Percentiles rank a stretch among this genome's conserved stretches.
Evolutionary conservation across 2,797 vertebrate genomes (phyloP).

Genomic region (Perodicticus potto): DNA sequence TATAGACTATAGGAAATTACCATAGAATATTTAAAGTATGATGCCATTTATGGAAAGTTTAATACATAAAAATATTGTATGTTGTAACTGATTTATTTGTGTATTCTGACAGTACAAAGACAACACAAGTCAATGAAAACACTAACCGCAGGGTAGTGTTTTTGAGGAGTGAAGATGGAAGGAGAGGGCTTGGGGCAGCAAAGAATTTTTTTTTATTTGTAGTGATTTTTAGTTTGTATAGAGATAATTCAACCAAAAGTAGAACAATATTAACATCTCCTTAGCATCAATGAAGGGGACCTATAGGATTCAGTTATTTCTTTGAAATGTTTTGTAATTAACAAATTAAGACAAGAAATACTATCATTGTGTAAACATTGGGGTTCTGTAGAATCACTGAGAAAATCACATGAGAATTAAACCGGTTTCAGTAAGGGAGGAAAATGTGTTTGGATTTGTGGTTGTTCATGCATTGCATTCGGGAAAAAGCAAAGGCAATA

Average conservation of each 20-base stretch:
- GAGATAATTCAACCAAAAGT: not conserved
- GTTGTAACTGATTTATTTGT: not conserved
- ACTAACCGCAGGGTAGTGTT: not conserved
- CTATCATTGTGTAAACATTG: not conserved
- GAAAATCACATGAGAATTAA: not conserved
- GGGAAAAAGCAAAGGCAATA: not conserved
- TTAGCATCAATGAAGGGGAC: not conserved
- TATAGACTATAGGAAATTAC: not conserved
- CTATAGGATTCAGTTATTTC: not conserved
- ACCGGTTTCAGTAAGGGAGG: not conserved
- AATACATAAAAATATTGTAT: not conserved
- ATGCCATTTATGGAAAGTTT: not conserved
- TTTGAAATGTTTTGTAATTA: not conserved
- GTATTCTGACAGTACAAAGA: not conserved
- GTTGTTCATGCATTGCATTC: not conserved
- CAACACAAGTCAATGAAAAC: not conserved
- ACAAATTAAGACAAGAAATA: not conserved
- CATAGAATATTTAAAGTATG: not conserved
- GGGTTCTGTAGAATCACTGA: not conserved
- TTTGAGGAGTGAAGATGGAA: not conserved
- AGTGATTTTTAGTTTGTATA: not conserved
- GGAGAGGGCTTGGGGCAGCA: not conserved
- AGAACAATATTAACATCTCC: not conserved
- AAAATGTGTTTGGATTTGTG: conserved; percentile 9
- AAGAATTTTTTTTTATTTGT: not conserved